A percentile compares a stretch with the other conserved stretches of the same genome.
These are phyloP conservation scores for Dromiciops gliroides DNA, from an alignment of 2,113 vertebrate species.

Conservation along the genomic window DNA sequence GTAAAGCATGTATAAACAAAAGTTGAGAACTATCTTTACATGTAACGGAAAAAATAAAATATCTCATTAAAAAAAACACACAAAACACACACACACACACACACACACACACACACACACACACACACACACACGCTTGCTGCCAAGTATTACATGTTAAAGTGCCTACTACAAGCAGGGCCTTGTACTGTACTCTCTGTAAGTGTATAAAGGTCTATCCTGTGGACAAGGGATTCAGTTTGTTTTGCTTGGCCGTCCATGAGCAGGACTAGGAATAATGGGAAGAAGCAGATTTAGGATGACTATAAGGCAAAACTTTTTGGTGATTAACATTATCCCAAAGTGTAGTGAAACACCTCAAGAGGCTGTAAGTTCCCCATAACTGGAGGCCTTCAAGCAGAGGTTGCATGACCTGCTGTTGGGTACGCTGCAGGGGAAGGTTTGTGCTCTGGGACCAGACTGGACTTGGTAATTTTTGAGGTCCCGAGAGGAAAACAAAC, in stretches of 20 bases:
- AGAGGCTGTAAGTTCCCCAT: too few relatives aligned
- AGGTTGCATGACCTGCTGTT: not conserved
- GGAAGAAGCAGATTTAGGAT: not conserved
- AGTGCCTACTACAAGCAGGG: not conserved
- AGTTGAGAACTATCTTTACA: too few relatives aligned
- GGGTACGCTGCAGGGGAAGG: not conserved
- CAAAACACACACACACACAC: too few relatives aligned
- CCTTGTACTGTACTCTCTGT: not conserved
- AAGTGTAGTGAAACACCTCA: too few relatives aligned
- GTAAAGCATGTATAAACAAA: too few relatives aligned
- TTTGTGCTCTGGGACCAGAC: not conserved
- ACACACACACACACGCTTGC: too few relatives aligned
- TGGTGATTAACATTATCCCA: too few relatives aligned
- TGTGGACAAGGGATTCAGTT: not conserved
- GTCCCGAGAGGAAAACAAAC: not conserved
- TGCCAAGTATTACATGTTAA: too few relatives aligned
- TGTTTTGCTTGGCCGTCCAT: not conserved
- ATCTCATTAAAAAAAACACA: too few relatives aligned
- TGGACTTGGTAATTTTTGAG: not conserved
- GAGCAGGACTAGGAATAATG: not conserved
- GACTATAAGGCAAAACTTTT: too few relatives aligned
- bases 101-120: too few relatives aligned
- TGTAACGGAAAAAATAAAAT: too few relatives aligned
- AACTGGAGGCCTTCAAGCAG: not conserved
- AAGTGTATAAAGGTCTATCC: not conserved